A percentile compares a stretch with the other conserved stretches of the same genome.
Conservation (phyloP, 2,797 vertebrate species). For the Gallinago nigripennis region DNA sequence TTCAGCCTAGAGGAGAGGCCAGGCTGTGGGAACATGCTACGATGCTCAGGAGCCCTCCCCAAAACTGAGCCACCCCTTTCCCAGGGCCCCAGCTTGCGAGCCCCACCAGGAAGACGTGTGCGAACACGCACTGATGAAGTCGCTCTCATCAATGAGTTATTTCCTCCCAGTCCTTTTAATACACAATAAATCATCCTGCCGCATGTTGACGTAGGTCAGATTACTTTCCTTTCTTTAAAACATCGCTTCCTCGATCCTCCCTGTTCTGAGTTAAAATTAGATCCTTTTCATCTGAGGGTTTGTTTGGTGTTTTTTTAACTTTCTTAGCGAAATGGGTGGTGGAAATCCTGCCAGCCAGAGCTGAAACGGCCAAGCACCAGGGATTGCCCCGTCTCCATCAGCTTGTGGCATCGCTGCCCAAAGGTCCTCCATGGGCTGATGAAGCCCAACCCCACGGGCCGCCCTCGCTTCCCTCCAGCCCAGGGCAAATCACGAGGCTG, state of each 20-base stretch:
- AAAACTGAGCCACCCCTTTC: not conserved
- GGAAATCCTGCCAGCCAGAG: not conserved
- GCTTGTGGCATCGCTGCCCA: rapidly evolving
- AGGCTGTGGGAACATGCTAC: rapidly evolving
- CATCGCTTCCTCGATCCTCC: not conserved
- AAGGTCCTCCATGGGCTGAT: not conserved
- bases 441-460: rapidly evolving
- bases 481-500: not conserved
- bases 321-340: not conserved
- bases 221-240: slow-evolving; percentile 8
- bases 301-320: not conserved
- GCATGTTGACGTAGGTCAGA: not conserved
- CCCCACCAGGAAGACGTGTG: not conserved
- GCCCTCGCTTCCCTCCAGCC: not conserved
- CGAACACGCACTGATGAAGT: not conserved
- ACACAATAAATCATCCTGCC: not conserved
- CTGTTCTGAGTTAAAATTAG: not conserved
- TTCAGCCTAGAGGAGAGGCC: not conserved
- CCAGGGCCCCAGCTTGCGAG: rapidly evolving
- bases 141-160: slow-evolving; percentile 26
- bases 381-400: not conserved
- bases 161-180: not conserved
- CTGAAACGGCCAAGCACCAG: not conserved
- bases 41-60: not conserved
- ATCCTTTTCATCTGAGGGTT: not conserved